Evolutionary conservation across 2,797 vertebrate species (phyloP).

Genomic region (Spinibarbus caldwelli): DNA sequence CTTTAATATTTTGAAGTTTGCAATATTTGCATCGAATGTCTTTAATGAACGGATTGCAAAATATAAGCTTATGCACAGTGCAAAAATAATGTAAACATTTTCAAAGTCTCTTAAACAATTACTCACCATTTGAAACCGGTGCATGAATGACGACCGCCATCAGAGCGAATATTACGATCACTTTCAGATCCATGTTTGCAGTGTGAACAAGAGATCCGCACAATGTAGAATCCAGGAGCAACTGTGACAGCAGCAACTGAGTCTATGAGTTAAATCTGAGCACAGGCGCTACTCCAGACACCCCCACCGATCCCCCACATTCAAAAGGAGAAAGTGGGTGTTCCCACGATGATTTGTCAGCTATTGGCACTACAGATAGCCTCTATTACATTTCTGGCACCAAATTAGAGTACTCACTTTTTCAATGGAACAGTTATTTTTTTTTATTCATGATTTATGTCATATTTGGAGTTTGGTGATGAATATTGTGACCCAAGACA

Average conservation of each 20-base stretch:
- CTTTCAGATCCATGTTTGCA: constrained; percentile 85
- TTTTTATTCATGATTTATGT: neutral
- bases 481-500: too few species aligned
- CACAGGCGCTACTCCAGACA: constrained; percentile 5
- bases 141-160: constrained; percentile 76
- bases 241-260: constrained; percentile 63
- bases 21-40: neutral
- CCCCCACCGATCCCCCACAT: constrained; percentile 61
- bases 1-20: neutral
- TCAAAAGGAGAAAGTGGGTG: constrained; percentile 67
- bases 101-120: neutral
- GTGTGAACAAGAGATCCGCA: constrained; percentile 57
- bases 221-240: constrained; percentile 70
- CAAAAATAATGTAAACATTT: neutral
- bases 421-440: neutral
- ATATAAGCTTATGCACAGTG: neutral
- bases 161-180: constrained; percentile 78
- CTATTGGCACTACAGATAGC: constrained; percentile 71
- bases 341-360: constrained; percentile 74
- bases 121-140: constrained; percentile 82
- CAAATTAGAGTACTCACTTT: neutral
- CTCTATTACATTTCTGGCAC: constrained; percentile 57
- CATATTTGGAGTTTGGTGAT: neutral
- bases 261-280: constrained; percentile 64
- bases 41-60: neutral